Base-by-base conservation (phyloP, 2,888 invertebrate species). In the Habrosyne pyritoides region DNA sequence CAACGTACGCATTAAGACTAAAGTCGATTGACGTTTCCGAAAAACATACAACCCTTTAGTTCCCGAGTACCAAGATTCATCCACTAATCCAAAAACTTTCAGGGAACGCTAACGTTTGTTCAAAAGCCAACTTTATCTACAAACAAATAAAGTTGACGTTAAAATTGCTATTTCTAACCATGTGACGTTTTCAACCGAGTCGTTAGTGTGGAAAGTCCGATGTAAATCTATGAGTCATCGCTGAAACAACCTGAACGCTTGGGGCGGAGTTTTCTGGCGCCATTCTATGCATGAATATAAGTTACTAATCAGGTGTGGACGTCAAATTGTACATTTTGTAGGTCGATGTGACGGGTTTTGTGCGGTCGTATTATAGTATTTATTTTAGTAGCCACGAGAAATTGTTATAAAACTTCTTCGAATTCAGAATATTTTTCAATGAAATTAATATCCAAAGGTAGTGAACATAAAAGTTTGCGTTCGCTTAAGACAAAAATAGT, bases 231-330 rank as follows among this genome's bases (percentile, higher is more conserved):
- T 50, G 50, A 50, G 50, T 50, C 50, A 50, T 21, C 28, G 42
- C 42, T 42, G 42, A 42, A 54, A 36, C 57, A 53, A 36, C 56
- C 64, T 67, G 67, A 67, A 60, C 65, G 65, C 64, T 48, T 3
- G 2, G 47, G 62, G 62, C 53, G 59, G 59, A 57, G 60, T 53
- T 47, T 24, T 30, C 53, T 57, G 67, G 65, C 67, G 67, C 67
- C 65, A 59, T 56, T 53, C 30, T 51, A 57, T 46, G 58, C 54
- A 56, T 61, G 60, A 63, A 60, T 63, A 64, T 68, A 63, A 61
- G 52, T 68, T 68, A 70, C 64, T 72, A 71, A 71, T 66, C 63
- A 72, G 68, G 73, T 72, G 70, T 66, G 60, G 70, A 72, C 63
- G 63, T 63, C 56, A 53, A 57, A 67, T 62, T 60, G 60, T 61